Evolutionary conservation across 1,140 invertebrate species (phyloP).

Genomic region (Cydia strobilella): DNA sequence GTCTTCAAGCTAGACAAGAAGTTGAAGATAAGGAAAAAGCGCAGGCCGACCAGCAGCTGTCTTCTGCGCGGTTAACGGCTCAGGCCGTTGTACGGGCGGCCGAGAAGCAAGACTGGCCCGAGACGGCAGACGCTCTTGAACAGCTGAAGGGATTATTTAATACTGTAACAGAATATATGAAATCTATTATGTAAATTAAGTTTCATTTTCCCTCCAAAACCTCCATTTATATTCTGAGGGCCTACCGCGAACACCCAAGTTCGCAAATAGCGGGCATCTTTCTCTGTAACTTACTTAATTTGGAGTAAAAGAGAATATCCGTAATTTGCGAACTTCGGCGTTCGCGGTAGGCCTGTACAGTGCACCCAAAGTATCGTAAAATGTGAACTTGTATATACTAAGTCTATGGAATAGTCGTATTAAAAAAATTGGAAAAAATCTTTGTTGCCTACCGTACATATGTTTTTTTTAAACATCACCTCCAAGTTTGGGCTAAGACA

Average conservation of each 20-base stretch:
- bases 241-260: background rate
- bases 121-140: conserved; percentile 54
- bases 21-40: conserved; percentile 81
- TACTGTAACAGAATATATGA: conserved; percentile 72
- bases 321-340: background rate
- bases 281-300: too few species aligned
- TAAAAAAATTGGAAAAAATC: background rate
- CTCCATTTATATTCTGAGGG: background rate
- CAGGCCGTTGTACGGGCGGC: conserved; percentile 80
- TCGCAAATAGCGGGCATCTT: too few species aligned
- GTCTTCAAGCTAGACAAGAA: conserved; percentile 65
- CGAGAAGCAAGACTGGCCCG: conserved; percentile 75
- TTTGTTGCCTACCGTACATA: background rate
- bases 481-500: background rate
- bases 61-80: conserved; percentile 82
- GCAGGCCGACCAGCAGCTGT: conserved; percentile 80
- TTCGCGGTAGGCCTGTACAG: background rate
- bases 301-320: too few species aligned
- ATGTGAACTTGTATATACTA: too few species aligned
- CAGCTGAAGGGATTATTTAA: conserved; percentile 60
- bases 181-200: conserved; percentile 62
- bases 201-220: conserved; percentile 26
- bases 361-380: background rate
- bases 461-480: background rate
- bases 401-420: too few species aligned